Base-by-base conservation (phyloP, 92 coral and sea anemone species). In the Diadumene lineata region DNA sequence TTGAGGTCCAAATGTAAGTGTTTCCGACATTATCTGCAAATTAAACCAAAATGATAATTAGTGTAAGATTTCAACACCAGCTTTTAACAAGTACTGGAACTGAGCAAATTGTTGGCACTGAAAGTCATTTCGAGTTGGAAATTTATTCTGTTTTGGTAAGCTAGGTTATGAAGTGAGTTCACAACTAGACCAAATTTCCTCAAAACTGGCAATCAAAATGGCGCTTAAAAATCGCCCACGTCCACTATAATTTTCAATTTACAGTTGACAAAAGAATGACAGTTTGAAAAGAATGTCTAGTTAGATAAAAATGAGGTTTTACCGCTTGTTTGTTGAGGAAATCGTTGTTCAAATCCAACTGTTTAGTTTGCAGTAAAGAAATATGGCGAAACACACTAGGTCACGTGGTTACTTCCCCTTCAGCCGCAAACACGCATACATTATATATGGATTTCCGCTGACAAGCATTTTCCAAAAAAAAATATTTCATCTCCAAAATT, bases 1-100 rank as follows among this genome's bases (percentile, higher is more conserved):
- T 62, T 96, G 96, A n/a, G 99, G 99, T 75, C 99, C 99, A 87
- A 96, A 96, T 21, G 97, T 92, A 65, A 96, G 82, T 30, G 99
- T 88, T 85, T 96, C 99, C 83, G 99, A 96, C 99, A 96, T 96
- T 79, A 89, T 72, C 85, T 79, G 50, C 61, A 60, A 79, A 50
- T 27, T 62, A 78, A 23, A 55, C 74, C 50, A 76, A 23, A 72
- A 44, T 4, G 33, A 72, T 25, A 66, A 72, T 33, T 56, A 72
- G 32, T 1, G 56, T 13, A 3, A 62, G 24, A 72, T 34, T 56
- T 56, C 11, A 56, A 56, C 56, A 48, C 31, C 44, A n/a, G 38
- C 19, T 24, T n/a, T 44, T 50, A 29, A 31, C 73, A 34, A 65
- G 50, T 63, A 24, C 44, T 15, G 34, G 56, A 70, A 58, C 25